Evolutionary conservation across 1,140 invertebrate species (phyloP), one percentile per base, ranked within the genome.

Genomic region (Eurosta solidaginis): DNA sequence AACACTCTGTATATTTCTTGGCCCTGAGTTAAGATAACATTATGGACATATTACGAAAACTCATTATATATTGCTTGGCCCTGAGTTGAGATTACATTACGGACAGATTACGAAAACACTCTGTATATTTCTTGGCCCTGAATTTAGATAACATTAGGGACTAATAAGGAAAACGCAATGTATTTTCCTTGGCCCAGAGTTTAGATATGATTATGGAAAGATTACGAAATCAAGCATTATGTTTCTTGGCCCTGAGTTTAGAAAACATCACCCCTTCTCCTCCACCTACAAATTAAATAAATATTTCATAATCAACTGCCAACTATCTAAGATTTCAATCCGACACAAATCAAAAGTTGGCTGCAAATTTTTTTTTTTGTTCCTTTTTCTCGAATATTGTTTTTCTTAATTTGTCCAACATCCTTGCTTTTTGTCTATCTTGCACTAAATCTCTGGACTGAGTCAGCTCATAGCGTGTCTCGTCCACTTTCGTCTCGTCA

Each of bases 231-330:
- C n/a, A n/a, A n/a, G n/a, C n/a, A n/a, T n/a, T n/a, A n/a, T n/a
- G n/a, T n/a, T n/a, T n/a, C n/a, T n/a, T n/a, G n/a, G n/a, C n/a
- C 4, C 47, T 49, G 5, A 49, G 4, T 10, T 17, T 52, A 47
- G 9, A 59, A 42, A n/a, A 17, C 22, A 59, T 49, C 17, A 49
- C 47, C 3, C 9, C n/a, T n/a, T 25, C 49, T 52, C 49, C 49
- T 4, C 17, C 52, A 17, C 17, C 33, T 36, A 9, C 33, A 73
- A 54, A 76, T 78, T 79, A 79, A 78, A 79, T 68, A 79, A 79
- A 79, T 79, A 68, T 76, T 79, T 79, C 45, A 78, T 73, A 68
- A 68, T 20, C n/a, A 68, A 25, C 59, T 0, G 1, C 25, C 33
- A 63, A 17, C 33, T 63, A 7, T 27, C 17, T 36, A 27, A 14